Percentiles rank a stretch among this genome's conserved stretches.
These are phyloP conservation scores for Gobius niger DNA, from an alignment of 2,113 vertebrate genomes.

Conservation along the genomic window DNA sequence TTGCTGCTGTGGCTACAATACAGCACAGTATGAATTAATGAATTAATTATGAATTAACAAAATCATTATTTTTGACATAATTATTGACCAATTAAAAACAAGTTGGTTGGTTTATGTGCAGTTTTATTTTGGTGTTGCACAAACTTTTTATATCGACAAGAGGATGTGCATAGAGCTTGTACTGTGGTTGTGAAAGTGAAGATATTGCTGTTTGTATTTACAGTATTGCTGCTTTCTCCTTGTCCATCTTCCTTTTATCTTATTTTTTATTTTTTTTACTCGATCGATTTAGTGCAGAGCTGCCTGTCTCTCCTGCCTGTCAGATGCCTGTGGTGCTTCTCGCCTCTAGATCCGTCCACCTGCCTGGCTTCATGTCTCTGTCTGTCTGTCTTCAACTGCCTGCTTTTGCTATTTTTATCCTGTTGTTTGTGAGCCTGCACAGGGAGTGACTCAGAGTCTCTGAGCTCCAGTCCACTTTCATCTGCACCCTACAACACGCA, in stretches of 20 bases:
- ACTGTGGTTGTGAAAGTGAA: background rate
- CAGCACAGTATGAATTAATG: no score
- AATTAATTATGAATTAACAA: no score
- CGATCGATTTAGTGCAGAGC: slow-evolving; percentile 49
- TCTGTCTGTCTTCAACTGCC: slow-evolving; percentile 40
- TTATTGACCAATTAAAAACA: no score
- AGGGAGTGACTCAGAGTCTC: slow-evolving; percentile 64
- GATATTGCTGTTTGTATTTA: slow-evolving; percentile 26
- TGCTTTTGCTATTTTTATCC: slow-evolving; percentile 60
- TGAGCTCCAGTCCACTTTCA: slow-evolving; percentile 61
- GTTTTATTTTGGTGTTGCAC: background rate
- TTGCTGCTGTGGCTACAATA: no score
- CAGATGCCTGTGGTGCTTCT: slow-evolving; percentile 12
- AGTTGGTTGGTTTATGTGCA: background rate
- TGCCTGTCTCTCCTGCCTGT: slow-evolving; percentile 29
- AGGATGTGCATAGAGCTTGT: background rate
- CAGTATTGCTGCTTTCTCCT: background rate
- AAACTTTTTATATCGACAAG: background rate
- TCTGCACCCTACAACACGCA: slow-evolving; percentile 33
- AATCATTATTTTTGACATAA: no score
- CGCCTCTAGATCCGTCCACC: slow-evolving; percentile 34
- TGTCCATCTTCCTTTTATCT: background rate
- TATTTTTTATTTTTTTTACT: slow-evolving; percentile 5
- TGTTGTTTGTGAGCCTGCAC: slow-evolving; percentile 51
- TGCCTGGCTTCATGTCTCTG: slow-evolving; percentile 33